phyloP scores from a whole-genome alignment of 1,140 invertebrate species.

The Magallana angulata region DNA sequence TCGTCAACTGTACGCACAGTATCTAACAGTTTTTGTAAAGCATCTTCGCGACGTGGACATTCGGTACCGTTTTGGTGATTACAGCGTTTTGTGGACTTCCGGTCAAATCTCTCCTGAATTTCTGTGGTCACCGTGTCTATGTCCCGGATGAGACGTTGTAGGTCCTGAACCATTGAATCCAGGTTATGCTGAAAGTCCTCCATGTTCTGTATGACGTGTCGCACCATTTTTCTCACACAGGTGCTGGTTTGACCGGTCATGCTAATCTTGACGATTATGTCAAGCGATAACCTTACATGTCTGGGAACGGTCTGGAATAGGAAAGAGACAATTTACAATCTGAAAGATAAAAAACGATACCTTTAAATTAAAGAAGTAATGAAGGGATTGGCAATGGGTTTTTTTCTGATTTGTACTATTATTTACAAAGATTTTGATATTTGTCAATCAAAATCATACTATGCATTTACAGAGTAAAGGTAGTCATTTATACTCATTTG shows the following conservation, averaged over 20 bases:
- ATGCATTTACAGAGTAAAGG: too few relatives aligned
- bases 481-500: too few relatives aligned
- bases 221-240: constrained; percentile 46
- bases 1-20: constrained; percentile 11
- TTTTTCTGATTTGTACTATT: too few relatives aligned
- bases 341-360: too few relatives aligned
- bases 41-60: constrained; percentile 15
- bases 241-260: neutral
- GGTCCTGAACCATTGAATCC: constrained; percentile 38
- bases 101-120: constrained; percentile 38
- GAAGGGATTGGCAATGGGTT: too few relatives aligned
- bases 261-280: neutral
- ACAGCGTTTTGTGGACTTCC: neutral
- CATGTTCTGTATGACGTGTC: constrained; percentile 45
- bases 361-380: too few relatives aligned
- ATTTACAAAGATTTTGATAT: too few relatives aligned
- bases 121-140: constrained; percentile 49
- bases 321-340: neutral
- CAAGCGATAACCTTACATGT: neutral
- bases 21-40: neutral
- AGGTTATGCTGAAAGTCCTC: constrained; percentile 52
- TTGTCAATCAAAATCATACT: too few relatives aligned
- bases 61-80: neutral
- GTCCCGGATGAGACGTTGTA: constrained; percentile 43
- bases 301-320: neutral